Evolutionary conservation across 2,113 vertebrate genomes (phyloP).

Genomic region (Sylvia atricapilla): DNA sequence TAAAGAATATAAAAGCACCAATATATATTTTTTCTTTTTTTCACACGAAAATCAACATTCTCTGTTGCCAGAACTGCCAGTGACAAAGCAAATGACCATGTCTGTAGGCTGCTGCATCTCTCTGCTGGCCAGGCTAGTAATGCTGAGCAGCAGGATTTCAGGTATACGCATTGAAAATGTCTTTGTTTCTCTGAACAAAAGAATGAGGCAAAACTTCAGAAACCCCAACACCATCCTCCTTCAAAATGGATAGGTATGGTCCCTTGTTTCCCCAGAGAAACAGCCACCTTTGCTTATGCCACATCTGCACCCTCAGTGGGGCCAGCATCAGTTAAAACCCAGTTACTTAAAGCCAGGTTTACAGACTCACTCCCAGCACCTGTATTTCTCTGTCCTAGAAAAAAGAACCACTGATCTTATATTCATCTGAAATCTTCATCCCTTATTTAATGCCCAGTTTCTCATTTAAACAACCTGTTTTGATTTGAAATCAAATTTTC

Average conservation of each 20-base stretch:
- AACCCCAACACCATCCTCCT: accelerated
- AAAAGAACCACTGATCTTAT: neutral
- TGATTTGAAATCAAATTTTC: neutral
- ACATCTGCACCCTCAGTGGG: neutral
- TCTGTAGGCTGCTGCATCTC: neutral
- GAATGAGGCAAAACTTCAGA: neutral
- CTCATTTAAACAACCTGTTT: neutral
- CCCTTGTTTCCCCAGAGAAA: neutral
- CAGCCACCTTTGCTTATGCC: neutral
- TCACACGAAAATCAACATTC: neutral
- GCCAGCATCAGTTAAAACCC: neutral
- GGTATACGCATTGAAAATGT: neutral
- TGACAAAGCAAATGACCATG: neutral
- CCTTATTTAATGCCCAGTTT: neutral
- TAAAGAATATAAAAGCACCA: neutral
- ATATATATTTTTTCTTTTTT: neutral
- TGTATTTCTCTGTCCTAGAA: neutral
- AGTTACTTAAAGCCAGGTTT: neutral
- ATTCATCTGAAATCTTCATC: neutral
- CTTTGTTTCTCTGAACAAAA: neutral
- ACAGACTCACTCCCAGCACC: neutral
- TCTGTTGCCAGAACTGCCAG: neutral
- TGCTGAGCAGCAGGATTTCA: neutral
- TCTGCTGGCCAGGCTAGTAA: neutral
- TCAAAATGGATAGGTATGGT: neutral